Evolutionary conservation across 2,113 vertebrate species (phyloP), one percentile per base, ranked within the genome.

Genomic region (Caloenas nicobarica): DNA sequence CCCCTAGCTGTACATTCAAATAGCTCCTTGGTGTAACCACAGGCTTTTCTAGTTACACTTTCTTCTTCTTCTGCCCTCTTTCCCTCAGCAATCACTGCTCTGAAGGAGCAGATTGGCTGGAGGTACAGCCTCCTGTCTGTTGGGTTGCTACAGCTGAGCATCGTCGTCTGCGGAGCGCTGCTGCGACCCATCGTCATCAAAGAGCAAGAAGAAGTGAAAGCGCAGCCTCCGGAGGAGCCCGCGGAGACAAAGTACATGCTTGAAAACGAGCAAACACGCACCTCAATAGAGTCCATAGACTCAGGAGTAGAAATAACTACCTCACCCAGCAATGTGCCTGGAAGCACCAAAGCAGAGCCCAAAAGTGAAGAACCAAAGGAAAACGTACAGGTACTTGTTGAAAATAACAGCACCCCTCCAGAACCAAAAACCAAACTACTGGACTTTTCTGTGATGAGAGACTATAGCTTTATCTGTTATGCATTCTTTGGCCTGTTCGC

Each of bases 401-500:
- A 89, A n/a, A 25, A 83, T 18, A 29, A 79, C 74, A 58, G 93
- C 87, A 9, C 58, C 65, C 86, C 40, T 13, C 16, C 91, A n/a
- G 69, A 61, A 44, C 79, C 81, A 86, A 94, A 95, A 88, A 95
- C 25, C 80, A 97, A 98, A 34, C 97, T 99, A 36, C 72, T 99
- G 61, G 99, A 99, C 97, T 99, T 99, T 65, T 99, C 99, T 18
- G 96, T 99, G 77, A 97, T 99, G 95, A 98, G 92, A 92, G 99
- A 99, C 94, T 93, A 91, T 72, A 98, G 98, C 91, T 99, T 99
- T 88, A 98, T 99, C 48, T 98, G 98, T 54, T 99, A 99, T 16
- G 98, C 99, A 31, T 91, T 99, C 13, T 99, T 99, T 25, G 99
- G 99, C 48, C 98, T 99, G 12, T 99, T 99, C 17, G 99, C 99